Percentiles rank a stretch among this genome's conserved stretches.
phyloP scores from a whole-genome alignment of 2,113 vertebrate species.

The Lota lota region DNA sequence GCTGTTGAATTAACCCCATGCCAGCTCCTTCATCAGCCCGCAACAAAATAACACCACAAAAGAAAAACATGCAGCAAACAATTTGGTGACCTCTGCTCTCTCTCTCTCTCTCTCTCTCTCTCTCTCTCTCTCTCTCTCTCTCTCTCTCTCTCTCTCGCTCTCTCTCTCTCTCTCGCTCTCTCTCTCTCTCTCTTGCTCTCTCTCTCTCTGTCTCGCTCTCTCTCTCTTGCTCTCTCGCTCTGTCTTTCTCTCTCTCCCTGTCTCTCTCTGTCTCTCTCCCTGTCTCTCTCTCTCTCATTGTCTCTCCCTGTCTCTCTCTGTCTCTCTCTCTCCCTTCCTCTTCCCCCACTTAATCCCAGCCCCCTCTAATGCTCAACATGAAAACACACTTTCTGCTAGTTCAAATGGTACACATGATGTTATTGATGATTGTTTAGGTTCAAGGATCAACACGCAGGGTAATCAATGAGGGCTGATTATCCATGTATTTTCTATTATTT shows the following conservation, averaged over 20 bases:
- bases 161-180: too few relatives aligned
- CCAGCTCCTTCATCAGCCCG: not conserved
- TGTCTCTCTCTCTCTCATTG: too few relatives aligned
- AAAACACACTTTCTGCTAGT: constrained; percentile 6
- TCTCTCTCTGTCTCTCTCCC: too few relatives aligned
- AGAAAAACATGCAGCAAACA: constrained; percentile 36
- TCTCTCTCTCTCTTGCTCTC: too few relatives aligned
- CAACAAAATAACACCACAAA: not conserved
- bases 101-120: not conserved
- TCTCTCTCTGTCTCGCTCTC: not conserved
- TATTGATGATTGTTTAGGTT: not conserved
- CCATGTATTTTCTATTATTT: not conserved
- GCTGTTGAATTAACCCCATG: constrained; percentile 2
- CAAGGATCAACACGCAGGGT: constrained; percentile 9
- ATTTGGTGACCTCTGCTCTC: constrained; percentile 54
- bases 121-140: too few relatives aligned
- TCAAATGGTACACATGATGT: constrained; percentile 6
- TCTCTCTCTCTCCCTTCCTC: too few relatives aligned
- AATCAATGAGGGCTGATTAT: constrained; percentile 6
- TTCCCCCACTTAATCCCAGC: not conserved
- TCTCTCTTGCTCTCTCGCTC: too few relatives aligned
- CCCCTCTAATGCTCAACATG: constrained; percentile 13
- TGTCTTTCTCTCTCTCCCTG: too few relatives aligned
- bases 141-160: too few relatives aligned
- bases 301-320: too few relatives aligned